phyloP scores from a whole-genome alignment of 2,888 invertebrate genomes.

The Habroteleia sp. region DNA sequence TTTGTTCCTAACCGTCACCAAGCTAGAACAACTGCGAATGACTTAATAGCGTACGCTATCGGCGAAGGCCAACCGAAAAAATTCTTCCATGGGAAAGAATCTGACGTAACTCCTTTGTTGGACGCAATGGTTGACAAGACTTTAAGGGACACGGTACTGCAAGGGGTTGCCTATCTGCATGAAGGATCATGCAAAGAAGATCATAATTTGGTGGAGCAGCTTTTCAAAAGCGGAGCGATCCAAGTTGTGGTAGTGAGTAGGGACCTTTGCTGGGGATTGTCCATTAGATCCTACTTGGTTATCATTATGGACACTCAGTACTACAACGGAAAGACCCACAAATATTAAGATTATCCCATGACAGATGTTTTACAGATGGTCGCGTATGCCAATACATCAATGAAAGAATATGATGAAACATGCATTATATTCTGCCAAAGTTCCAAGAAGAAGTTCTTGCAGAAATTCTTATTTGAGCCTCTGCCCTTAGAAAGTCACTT shows the following conservation, averaged over 20 bases:
- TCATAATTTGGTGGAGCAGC: constrained; percentile 93
- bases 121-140: constrained; percentile 94
- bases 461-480: constrained; percentile 98
- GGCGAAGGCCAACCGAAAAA: constrained; percentile 92
- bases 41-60: constrained; percentile 95
- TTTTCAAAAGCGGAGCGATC: constrained; percentile 96
- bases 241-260: constrained; percentile 95
- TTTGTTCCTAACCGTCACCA: constrained; percentile 96
- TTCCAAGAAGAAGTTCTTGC: constrained; percentile 99
- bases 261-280: constrained; percentile 95
- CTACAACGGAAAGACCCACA: constrained; percentile 85
- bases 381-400: constrained; percentile 96
- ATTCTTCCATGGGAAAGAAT: constrained; percentile 93
- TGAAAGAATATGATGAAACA: constrained; percentile 93
- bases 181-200: constrained; percentile 94
- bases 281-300: constrained; percentile 95
- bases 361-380: constrained; percentile 99
- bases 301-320: constrained; percentile 98
- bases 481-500: constrained; percentile 98
- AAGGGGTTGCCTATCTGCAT: constrained; percentile 98
- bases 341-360: constrained; percentile 98
- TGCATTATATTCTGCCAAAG: constrained; percentile 98
- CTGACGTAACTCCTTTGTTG: constrained; percentile 93
- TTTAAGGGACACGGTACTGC: constrained; percentile 93
- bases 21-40: constrained; percentile 96